Evolutionary conservation across 2,888 invertebrate genomes (phyloP), one percentile per base, ranked within the genome.

Genomic region (Abscondita cerata): DNA sequence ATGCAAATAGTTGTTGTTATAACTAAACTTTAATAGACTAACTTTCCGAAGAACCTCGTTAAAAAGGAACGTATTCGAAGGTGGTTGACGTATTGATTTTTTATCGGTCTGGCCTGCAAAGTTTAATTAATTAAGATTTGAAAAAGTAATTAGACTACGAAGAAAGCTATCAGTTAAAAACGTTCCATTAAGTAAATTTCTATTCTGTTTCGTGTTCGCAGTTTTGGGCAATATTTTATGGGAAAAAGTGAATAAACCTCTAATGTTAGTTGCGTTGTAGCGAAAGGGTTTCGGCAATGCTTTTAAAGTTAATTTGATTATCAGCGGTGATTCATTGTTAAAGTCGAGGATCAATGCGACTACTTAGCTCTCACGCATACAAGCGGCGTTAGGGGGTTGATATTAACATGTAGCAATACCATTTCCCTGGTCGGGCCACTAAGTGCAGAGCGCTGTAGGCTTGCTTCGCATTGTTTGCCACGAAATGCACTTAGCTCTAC

Each of bases 221-320:
- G 4, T 25, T 25, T 25, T 25, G 25, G 6, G 25, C 25, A 18
- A 19, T 44, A 19, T 44, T 44, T 44, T 44, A 11, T 9, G 11
- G 44, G 25, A 25, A 25, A 44, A 44, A 44, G 18, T 9, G 19
- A 44, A 41, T 41, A 41, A 41, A 41, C 16, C 44, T 18, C 15
- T 44, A 19, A 44, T 44, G 44, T 44, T 18, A 19, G 44, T 44
- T 44, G 18, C 18, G 44, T 44, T 44, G 16, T 18, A 16, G 44
- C 16, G 19, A 72, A 75, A 76, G 75, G 73, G 73, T 72, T 73
- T 74, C 71, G 70, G 67, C 71, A 68, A 69, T 69, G 73, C 74
- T 74, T 75, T 75, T 74, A 74, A 72, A 72, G 73, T 75, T 76
- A 76, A 76, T 75, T 76, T 74, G 75, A 76, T 76, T 76, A 76